A percentile compares a stretch with the other conserved stretches of the same genome.
Conservation (phyloP, 2,888 invertebrate species). For the Agrypnus murinus region DNA sequence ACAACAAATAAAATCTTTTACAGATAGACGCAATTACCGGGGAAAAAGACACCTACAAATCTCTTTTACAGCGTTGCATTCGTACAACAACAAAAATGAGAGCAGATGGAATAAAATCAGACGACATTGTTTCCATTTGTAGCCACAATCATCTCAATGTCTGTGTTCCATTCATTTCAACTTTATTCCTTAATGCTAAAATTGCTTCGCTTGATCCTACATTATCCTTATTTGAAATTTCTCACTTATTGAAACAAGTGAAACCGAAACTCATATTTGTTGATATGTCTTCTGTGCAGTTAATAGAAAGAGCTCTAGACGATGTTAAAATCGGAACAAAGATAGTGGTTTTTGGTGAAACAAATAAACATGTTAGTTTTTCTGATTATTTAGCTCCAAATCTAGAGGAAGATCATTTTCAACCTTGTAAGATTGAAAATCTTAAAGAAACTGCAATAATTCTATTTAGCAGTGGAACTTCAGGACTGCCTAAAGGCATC, state of each 20-base stretch:
- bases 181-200: conserved; percentile 69
- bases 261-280: conserved; percentile 43
- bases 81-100: conserved; percentile 30
- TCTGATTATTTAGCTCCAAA: conserved; percentile 11
- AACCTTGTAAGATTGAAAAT: conserved; percentile 41
- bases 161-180: conserved; percentile 71
- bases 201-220: conserved; percentile 61
- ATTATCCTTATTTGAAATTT: conserved; percentile 54
- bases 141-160: conserved; percentile 70
- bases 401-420: conserved; percentile 50
- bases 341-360: conserved; percentile 40
- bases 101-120: conserved; percentile 66
- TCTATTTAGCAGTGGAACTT: conserved; percentile 60
- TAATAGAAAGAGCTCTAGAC: conserved; percentile 24
- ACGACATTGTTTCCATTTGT: conserved; percentile 72
- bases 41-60: conserved; percentile 66
- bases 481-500: conserved; percentile 59
- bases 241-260: conserved; percentile 56
- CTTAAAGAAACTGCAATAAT: conserved; percentile 52
- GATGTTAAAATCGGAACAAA: conserved; percentile 8
- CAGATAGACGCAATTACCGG: conserved; percentile 39
- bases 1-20: no score
- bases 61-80: conserved; percentile 52
- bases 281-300: not conserved
- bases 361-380: conserved; percentile 45